Evolutionary conservation across 2,888 invertebrate genomes (phyloP), one percentile per base, ranked within the genome.

Genomic region (Caenorhabditis imperialis): DNA sequence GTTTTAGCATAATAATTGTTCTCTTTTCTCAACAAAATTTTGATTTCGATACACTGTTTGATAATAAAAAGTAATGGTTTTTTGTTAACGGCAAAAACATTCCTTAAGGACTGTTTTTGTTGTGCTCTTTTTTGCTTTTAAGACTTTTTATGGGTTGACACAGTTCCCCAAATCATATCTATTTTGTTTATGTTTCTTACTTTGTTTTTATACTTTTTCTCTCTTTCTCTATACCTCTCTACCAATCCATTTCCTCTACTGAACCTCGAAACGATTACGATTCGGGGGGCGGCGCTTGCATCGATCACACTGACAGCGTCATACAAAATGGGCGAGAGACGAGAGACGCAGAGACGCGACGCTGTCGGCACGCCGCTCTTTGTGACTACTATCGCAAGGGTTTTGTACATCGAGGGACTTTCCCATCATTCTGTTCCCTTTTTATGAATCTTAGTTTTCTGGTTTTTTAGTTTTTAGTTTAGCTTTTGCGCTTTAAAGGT

Each of bases 201-300:
- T 30, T 30, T 30, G 6, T 30, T 27, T 57, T 45, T 45, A 1
- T 47, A 16, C 23, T 33, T 16, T 16, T 53, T 27, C 50, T 27
- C 22, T 40, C n/a, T 25, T 40, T 51, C 33, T 51, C 37, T 16
- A n/a, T n/a, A n/a, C n/a, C n/a, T n/a, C n/a, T n/a, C n/a, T n/a
- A n/a, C n/a, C n/a, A n/a, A n/a, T n/a, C n/a, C n/a, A n/a, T n/a
- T n/a, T n/a, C n/a, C n/a, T n/a, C n/a, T n/a, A n/a, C n/a, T n/a
- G n/a, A n/a, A n/a, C n/a, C n/a, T n/a, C n/a, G n/a, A n/a, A n/a
- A n/a, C n/a, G n/a, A n/a, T n/a, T n/a, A n/a, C n/a, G n/a, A n/a
- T n/a, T n/a, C n/a, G n/a, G 38, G 7, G 55, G 65, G 65, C 54
- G 63, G 63, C 38, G 63, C 55, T 65, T 55, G 55, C 55, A 55